These are phyloP conservation scores for Whitmania pigra DNA, from an alignment of 1,140 invertebrate genomes.

Conservation along the genomic window DNA sequence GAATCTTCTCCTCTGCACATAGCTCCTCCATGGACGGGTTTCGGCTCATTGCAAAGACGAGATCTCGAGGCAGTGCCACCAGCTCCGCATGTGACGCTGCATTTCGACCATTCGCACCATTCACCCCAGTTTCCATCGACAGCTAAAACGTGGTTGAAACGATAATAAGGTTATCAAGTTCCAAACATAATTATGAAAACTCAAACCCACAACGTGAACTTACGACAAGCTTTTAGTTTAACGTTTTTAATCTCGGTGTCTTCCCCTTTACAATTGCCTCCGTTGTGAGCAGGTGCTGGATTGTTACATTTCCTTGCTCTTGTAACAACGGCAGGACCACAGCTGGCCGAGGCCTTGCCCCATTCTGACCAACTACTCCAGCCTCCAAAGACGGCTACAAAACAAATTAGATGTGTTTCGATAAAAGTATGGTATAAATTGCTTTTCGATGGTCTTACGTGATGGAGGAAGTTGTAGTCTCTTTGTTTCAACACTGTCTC, in stretches of 20 bases:
- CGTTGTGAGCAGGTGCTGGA: slow-evolving; percentile 32
- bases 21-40: slow-evolving; percentile 18
- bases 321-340: slow-evolving; percentile 25
- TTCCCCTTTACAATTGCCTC: slow-evolving; percentile 29
- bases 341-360: slow-evolving; percentile 1
- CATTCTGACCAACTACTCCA: slow-evolving; percentile 16
- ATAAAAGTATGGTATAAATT: too few relatives aligned
- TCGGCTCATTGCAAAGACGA: slow-evolving; percentile 7
- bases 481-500: slow-evolving; percentile 22
- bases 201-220: slow-evolving; percentile 21
- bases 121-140: slow-evolving; percentile 32
- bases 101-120: slow-evolving; percentile 67
- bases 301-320: slow-evolving; percentile 32
- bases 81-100: slow-evolving; percentile 68
- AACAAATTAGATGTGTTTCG: too few relatives aligned
- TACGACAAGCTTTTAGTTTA: slow-evolving; percentile 48
- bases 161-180: too few relatives aligned
- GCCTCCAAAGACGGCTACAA: slow-evolving; percentile 8
- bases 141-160: background rate
- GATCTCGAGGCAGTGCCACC: slow-evolving; percentile 4
- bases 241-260: slow-evolving; percentile 25
- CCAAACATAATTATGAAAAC: too few relatives aligned
- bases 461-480: slow-evolving; percentile 16
- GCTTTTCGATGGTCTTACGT: too few relatives aligned
- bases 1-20: slow-evolving; percentile 18